Conservation (phyloP, 2,888 invertebrate genomes). For the Pyrocoelia pectoralis region DNA sequence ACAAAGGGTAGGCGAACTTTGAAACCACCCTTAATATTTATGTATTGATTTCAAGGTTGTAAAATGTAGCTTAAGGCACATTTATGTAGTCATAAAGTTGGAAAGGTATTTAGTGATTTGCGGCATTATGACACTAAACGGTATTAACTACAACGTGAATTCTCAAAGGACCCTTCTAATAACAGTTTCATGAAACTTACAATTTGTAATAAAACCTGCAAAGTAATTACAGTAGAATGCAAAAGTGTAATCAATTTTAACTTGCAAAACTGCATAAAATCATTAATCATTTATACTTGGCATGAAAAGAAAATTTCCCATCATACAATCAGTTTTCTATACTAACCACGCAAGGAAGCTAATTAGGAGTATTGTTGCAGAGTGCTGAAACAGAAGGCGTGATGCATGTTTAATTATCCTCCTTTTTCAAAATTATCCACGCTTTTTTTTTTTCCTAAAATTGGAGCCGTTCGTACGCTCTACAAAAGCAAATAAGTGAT, state of each 20-base stretch:
- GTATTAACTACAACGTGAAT: background rate
- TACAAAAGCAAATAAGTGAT: background rate
- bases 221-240: background rate
- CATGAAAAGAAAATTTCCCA: too few species aligned
- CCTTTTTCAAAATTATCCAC: too few species aligned
- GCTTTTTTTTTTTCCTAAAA: background rate
- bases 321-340: too few species aligned
- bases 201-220: background rate
- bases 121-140: slow-evolving; percentile 2
- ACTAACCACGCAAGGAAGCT: too few species aligned
- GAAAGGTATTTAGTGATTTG: slow-evolving; percentile 1
- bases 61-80: background rate
- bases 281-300: too few species aligned
- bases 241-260: background rate
- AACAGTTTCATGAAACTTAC: background rate
- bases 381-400: too few species aligned
- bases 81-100: background rate
- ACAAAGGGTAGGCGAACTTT: too few species aligned
- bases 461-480: background rate
- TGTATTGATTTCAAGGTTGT: too few species aligned
- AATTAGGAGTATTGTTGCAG: too few species aligned
- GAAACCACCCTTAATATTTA: too few species aligned
- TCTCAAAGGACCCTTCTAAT: background rate
- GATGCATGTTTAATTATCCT: too few species aligned
- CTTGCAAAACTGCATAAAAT: background rate